phyloP scores from a whole-genome alignment of 2,888 invertebrate genomes.

The Oxyteleia sp. region DNA sequence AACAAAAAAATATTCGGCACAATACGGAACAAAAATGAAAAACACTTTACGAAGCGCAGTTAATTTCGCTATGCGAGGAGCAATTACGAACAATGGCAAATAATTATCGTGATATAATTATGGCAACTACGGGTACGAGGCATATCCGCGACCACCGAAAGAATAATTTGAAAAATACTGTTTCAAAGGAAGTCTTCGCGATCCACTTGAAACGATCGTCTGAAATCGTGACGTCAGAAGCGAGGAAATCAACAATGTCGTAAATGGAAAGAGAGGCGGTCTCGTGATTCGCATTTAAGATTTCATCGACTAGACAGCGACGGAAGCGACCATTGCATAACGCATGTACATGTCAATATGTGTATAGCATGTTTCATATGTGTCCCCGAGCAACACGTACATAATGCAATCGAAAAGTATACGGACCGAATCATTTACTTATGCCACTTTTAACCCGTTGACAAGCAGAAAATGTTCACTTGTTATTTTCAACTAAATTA shows the following conservation, averaged over 20 bases:
- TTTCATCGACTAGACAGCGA: slow-evolving; percentile 49
- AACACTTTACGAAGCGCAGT: slow-evolving; percentile 19
- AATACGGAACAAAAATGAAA: not conserved
- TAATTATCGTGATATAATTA: slow-evolving; percentile 54
- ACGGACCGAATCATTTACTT: slow-evolving; percentile 31
- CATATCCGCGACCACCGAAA: slow-evolving; percentile 17
- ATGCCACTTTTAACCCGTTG: slow-evolving; percentile 22
- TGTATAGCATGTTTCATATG: slow-evolving; percentile 29
- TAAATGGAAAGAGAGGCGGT: slow-evolving; percentile 56
- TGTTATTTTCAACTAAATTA: too few relatives aligned
- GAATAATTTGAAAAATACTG: slow-evolving; percentile 55
- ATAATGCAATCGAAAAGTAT: slow-evolving; percentile 28
- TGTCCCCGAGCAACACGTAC: slow-evolving; percentile 23
- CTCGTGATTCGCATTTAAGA: slow-evolving; percentile 69
- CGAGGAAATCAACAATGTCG: slow-evolving; percentile 69
- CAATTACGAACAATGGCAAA: slow-evolving; percentile 53
- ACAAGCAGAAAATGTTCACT: too few relatives aligned
- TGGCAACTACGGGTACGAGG: slow-evolving; percentile 3
- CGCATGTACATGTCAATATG: slow-evolving; percentile 33
- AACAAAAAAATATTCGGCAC: slow-evolving; percentile 12
- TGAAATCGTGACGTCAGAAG: slow-evolving; percentile 60
- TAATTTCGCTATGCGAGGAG: slow-evolving; percentile 27
- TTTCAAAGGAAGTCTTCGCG: slow-evolving; percentile 39
- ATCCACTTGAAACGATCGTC: slow-evolving; percentile 56
- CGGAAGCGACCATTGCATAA: slow-evolving; percentile 44